Percentiles rank a stretch among this genome's conserved stretches.
Conservation (phyloP, 2,888 invertebrate genomes). For the Eilema griseolum region DNA sequence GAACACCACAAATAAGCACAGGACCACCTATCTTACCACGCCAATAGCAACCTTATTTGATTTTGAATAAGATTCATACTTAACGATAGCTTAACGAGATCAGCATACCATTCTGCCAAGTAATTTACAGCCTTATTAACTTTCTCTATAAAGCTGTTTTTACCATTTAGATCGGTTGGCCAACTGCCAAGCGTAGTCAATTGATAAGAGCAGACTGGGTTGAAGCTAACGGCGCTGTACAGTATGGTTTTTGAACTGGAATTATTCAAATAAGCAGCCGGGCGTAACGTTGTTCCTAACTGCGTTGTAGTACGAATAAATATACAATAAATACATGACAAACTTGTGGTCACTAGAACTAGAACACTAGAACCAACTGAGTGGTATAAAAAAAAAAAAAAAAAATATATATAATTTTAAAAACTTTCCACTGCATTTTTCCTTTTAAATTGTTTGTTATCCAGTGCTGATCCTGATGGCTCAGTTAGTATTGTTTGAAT, state of each 20-base stretch:
- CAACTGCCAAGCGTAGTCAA: conserved; percentile 44
- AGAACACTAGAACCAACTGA: too few relatives aligned
- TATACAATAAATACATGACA: background rate
- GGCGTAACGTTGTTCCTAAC: conserved; percentile 3
- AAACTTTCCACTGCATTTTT: too few relatives aligned
- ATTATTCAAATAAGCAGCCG: conserved; percentile 23
- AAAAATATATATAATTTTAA: too few relatives aligned
- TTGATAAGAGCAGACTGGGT: conserved; percentile 44
- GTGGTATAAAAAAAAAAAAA: too few relatives aligned
- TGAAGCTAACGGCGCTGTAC: conserved; percentile 36
- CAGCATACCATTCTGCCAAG: background rate
- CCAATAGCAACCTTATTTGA: conserved; percentile 27
- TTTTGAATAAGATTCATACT: background rate
- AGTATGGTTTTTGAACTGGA: conserved; percentile 19
- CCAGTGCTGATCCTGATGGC: too few relatives aligned
- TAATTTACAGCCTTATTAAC: conserved; percentile 24
- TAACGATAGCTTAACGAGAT: background rate
- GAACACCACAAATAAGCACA: conserved; percentile 50
- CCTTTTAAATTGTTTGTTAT: too few relatives aligned
- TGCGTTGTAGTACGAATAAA: background rate
- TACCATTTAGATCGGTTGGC: conserved; percentile 33
- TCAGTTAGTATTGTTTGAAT: too few relatives aligned
- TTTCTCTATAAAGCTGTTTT: conserved; percentile 10
- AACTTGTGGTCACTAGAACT: background rate
- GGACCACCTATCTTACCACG: conserved; percentile 16